Conservation (phyloP, 2,113 vertebrate species). For the Dromiciops gliroides region DNA sequence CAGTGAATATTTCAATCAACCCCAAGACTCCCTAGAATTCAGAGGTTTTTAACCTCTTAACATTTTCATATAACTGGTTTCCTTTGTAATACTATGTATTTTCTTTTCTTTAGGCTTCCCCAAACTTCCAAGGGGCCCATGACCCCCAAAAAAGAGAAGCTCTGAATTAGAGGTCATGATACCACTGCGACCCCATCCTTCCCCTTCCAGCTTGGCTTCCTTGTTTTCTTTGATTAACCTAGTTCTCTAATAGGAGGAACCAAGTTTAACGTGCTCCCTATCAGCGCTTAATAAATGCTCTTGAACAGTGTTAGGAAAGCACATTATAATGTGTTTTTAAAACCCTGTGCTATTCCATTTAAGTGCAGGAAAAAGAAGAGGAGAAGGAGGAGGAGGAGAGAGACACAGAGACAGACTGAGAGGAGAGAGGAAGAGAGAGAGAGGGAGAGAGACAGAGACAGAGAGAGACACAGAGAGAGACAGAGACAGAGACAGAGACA, state of each 20-base stretch:
- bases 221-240: slow-evolving; percentile 8
- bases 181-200: not conserved
- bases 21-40: not conserved
- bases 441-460: not conserved
- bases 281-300: slow-evolving; percentile 17
- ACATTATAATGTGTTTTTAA: not conserved
- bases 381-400: no score
- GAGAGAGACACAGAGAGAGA: not conserved
- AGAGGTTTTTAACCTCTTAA: not conserved
- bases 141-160: not conserved
- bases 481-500: not conserved
- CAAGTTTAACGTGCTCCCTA: not conserved
- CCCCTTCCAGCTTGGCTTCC: slow-evolving; percentile 21
- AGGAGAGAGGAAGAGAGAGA: not conserved
- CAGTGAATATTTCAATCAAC: not conserved
- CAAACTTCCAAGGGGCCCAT: not conserved
- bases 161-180: not conserved
- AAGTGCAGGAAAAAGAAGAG: not conserved
- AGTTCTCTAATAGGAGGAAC: not conserved
- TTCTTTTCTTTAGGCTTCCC: not conserved
- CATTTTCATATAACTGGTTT: not conserved
- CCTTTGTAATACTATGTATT: not conserved
- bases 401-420: no score
- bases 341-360: not conserved
- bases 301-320: not conserved